phyloP scores from a whole-genome alignment of 1,140 invertebrate species.

The Plodia interpunctella region DNA sequence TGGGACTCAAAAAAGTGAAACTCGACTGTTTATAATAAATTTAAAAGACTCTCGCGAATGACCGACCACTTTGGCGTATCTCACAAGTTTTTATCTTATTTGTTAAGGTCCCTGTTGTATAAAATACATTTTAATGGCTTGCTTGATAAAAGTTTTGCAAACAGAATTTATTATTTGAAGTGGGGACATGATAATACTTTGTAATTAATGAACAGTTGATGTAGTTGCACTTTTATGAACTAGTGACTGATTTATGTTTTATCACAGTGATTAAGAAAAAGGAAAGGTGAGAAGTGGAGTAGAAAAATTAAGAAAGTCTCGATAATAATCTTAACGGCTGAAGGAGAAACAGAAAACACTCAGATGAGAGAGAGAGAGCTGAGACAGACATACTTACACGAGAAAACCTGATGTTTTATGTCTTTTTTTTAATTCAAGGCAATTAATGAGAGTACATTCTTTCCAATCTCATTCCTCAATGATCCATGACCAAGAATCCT shows the following conservation, averaged over 20 bases:
- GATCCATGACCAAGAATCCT: no score
- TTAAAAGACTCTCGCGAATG: not conserved
- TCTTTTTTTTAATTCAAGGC: no score
- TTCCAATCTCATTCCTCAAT: no score
- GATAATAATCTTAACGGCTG: no score
- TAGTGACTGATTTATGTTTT: not conserved
- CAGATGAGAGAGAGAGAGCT: no score
- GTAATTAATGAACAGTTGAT: not conserved
- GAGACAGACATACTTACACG: no score
- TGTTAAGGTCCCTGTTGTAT: constrained; percentile 1
- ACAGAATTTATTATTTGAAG: not conserved
- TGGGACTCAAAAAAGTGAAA: constrained; percentile 1
- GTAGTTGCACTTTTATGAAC: not conserved
- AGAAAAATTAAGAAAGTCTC: no score
- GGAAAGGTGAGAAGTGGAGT: no score
- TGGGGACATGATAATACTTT: not conserved
- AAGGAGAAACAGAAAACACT: no score
- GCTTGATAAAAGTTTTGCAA: not conserved
- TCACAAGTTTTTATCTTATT: not conserved
- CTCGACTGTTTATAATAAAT: not conserved
- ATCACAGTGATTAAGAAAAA: no score
- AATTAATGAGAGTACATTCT: no score
- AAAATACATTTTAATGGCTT: not conserved
- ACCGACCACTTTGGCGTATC: not conserved
- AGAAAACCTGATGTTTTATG: no score